phyloP scores from a whole-genome alignment of 2,113 vertebrate species.

The Lophotis ruficrista region DNA sequence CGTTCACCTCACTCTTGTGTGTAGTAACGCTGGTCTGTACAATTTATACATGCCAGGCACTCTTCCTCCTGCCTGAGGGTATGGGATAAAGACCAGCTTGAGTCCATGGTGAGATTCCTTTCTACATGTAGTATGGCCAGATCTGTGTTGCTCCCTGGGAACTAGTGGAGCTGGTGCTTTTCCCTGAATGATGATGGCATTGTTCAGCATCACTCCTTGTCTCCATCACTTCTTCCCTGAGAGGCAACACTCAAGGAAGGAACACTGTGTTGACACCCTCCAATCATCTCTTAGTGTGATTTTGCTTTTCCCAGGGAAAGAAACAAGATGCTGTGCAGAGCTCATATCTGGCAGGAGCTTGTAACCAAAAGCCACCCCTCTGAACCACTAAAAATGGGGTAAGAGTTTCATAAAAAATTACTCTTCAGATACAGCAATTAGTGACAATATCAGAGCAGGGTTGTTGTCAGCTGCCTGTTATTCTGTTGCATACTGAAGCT shows the following conservation, averaged over 20 bases:
- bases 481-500: slow-evolving; percentile 43
- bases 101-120: neutral
- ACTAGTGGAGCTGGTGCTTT: neutral
- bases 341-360: neutral
- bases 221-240: neutral
- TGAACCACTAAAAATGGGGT: slow-evolving; percentile 49
- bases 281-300: neutral
- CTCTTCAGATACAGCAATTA: neutral
- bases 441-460: slow-evolving; percentile 56
- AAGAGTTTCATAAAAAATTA: slow-evolving; percentile 31
- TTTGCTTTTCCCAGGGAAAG: slow-evolving; percentile 39
- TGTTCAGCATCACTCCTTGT: neutral
- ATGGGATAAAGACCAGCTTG: neutral
- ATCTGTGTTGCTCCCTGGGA: rapidly evolving
- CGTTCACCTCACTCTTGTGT: neutral
- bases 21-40: rapidly evolving
- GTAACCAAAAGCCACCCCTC: slow-evolving; percentile 50
- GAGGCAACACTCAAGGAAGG: neutral
- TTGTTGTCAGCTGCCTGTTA: slow-evolving; percentile 66
- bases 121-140: neutral
- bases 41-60: rapidly evolving
- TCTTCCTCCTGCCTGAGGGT: neutral
- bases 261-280: neutral
- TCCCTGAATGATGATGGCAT: neutral
- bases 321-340: neutral